Evolutionary conservation across 1,140 invertebrate species (phyloP), one percentile per base, ranked within the genome.

Genomic region (Formica exsecta): DNA sequence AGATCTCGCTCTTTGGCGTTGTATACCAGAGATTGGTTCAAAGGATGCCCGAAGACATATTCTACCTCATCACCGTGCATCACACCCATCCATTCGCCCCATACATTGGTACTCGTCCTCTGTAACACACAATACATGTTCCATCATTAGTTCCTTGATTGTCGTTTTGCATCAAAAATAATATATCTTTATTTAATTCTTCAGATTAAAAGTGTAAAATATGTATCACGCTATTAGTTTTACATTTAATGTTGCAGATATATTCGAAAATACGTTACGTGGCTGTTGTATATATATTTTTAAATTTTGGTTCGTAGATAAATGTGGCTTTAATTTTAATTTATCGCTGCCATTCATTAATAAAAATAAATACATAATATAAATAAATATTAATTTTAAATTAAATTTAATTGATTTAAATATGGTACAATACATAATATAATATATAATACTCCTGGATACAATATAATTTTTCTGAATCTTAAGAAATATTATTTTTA

Each of bases 71-170:
- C 98, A 3, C 98, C 99, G 92, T 99, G 99, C 96, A 99, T 97
- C 61, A 99, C 98, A 0, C 99, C 99, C 98, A 99, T 99, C 99
- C 99, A 99, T 93, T 98, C 96, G 22, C 98, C 98, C 99, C 98
- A 99, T 36, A 98, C 96, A 92, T 97, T 98, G 13, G 97, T 97
- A 92, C 97, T 98, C 13, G 98, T 98, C 88, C 98, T 97, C 97
- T 99, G 97, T 9, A 97, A 97, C 79, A 89, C 68, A 87, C 3
- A 32, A 41, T 51, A 6, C 5, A 61, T 11, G 22, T n/a, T n/a
- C 38, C 13, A 19, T 61, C 11, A 22, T 87, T 74, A 83, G 29
- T 74, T 61, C 38, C 1, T 22, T 13, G 16, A 73, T 32, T n/a
- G 3, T 70, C 19, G 6, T 59, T 38, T 54, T 57, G 59, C 36